A percentile compares a stretch with the other conserved stretches of the same genome.
Conservation (phyloP, 1,140 invertebrate species). For the Cataglyphis hispanica region DNA sequence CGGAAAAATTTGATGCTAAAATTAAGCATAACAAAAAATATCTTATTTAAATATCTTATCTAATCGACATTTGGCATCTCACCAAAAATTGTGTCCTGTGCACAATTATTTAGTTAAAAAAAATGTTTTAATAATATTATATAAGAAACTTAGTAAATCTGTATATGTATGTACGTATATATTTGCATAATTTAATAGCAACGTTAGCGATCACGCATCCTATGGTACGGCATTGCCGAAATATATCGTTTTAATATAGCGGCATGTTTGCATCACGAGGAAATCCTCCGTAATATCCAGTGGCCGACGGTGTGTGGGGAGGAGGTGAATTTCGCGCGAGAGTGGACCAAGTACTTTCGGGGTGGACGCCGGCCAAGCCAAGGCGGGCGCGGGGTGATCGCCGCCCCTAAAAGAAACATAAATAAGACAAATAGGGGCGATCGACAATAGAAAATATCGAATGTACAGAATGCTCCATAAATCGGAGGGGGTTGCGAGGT, state of each 20-base stretch:
- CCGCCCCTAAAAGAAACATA: slow-evolving; percentile 86
- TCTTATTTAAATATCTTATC: slow-evolving; percentile 31
- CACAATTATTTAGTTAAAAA: background rate
- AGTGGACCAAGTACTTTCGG: slow-evolving; percentile 70
- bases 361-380: slow-evolving; percentile 81
- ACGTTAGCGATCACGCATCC: slow-evolving; percentile 15
- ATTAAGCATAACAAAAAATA: background rate
- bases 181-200: slow-evolving; percentile 42
- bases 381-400: slow-evolving; percentile 61
- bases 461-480: slow-evolving; percentile 86
- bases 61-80: no score
- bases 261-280: slow-evolving; percentile 75
- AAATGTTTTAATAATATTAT: slow-evolving; percentile 48
- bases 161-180: slow-evolving; percentile 10
- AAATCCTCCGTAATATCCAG: slow-evolving; percentile 77
- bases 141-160: slow-evolving; percentile 3
- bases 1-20: background rate
- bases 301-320: slow-evolving; percentile 58
- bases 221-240: slow-evolving; percentile 47
- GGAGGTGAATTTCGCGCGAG: slow-evolving; percentile 77
- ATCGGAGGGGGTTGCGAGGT: slow-evolving; percentile 77
- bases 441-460: slow-evolving; percentile 86
- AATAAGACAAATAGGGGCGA: slow-evolving; percentile 86
- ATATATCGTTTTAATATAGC: slow-evolving; percentile 82
- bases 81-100: no score